Evolutionary conservation across 2,888 invertebrate species (phyloP).

Genomic region (Epirrhoe alternata): DNA sequence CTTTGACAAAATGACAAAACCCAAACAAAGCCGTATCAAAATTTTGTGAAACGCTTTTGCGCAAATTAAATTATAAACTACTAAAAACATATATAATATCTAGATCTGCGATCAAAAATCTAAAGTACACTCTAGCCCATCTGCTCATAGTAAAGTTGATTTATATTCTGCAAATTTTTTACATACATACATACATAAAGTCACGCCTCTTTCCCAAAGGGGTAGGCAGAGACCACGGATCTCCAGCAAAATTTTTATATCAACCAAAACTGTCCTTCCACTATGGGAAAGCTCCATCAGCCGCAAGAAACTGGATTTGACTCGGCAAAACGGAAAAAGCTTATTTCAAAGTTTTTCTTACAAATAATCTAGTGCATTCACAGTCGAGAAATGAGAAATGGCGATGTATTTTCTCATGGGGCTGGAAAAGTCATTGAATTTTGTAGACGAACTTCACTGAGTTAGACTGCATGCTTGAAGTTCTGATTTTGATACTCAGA

Average conservation of each 20-base stretch:
- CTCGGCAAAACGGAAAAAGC: constrained; percentile 46
- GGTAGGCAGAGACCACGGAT: no score
- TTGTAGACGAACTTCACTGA: constrained; percentile 7
- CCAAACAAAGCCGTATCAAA: no score
- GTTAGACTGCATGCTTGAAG: constrained; percentile 8
- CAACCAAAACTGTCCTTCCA: constrained; percentile 31
- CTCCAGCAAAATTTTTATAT: constrained; percentile 21
- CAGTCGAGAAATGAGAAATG: constrained; percentile 47
- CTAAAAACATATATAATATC: no score
- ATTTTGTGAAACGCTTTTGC: no score
- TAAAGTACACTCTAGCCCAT: no score
- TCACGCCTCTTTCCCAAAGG: no score
- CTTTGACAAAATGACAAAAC: no score
- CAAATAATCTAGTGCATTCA: constrained; percentile 59
- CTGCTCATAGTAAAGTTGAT: no score
- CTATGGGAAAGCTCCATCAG: constrained; percentile 43
- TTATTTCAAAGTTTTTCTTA: constrained; percentile 52
- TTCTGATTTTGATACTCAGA: not conserved
- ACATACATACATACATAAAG: no score
- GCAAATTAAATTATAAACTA: no score
- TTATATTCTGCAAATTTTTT: no score
- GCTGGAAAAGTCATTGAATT: constrained; percentile 44
- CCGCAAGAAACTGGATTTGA: constrained; percentile 48
- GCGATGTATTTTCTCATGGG: constrained; percentile 51
- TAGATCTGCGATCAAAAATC: no score